These are phyloP conservation scores for Pogoniulus pusillus DNA, from an alignment of 2,797 vertebrate species.

Conservation along the genomic window DNA sequence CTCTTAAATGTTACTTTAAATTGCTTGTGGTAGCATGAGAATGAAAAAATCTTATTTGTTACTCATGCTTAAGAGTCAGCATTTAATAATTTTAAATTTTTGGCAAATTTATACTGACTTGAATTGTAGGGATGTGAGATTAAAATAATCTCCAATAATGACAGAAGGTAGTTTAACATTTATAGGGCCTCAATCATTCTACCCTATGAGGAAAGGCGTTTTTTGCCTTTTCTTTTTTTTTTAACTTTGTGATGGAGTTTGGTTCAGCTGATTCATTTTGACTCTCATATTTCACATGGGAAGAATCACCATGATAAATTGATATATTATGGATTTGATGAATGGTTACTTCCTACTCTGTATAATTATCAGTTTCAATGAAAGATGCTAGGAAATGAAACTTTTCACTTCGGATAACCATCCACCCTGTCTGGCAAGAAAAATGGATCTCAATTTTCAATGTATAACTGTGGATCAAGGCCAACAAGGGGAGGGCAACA, in stretches of 20 bases:
- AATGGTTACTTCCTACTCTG: slow-evolving; percentile 76
- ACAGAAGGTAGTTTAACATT: slow-evolving; percentile 14
- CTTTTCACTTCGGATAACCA: slow-evolving; percentile 77
- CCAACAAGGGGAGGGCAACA: slow-evolving; percentile 14
- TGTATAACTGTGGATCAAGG: slow-evolving; percentile 64
- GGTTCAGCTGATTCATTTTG: slow-evolving; percentile 71
- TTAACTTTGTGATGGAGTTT: slow-evolving; percentile 23
- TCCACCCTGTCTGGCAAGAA: slow-evolving; percentile 73
- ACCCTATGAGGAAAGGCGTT: neutral
- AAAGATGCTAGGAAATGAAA: slow-evolving; percentile 76
- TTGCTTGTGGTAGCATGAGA: neutral
- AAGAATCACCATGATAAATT: slow-evolving; percentile 70
- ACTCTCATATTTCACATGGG: slow-evolving; percentile 48
- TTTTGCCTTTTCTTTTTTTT: neutral
- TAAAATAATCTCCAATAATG: slow-evolving; percentile 18
- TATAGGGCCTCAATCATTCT: slow-evolving; percentile 16
- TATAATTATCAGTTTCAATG: slow-evolving; percentile 77
- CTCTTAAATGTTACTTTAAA: slow-evolving; percentile 12
- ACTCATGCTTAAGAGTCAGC: neutral
- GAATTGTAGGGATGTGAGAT: slow-evolving; percentile 16
- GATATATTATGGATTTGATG: slow-evolving; percentile 74
- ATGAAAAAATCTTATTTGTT: neutral
- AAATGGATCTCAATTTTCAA: slow-evolving; percentile 73
- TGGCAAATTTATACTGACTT: slow-evolving; percentile 8
- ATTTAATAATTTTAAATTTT: slow-evolving; percentile 40